phyloP scores from a whole-genome alignment of 2,888 invertebrate species.

The Branchellion lobata region DNA sequence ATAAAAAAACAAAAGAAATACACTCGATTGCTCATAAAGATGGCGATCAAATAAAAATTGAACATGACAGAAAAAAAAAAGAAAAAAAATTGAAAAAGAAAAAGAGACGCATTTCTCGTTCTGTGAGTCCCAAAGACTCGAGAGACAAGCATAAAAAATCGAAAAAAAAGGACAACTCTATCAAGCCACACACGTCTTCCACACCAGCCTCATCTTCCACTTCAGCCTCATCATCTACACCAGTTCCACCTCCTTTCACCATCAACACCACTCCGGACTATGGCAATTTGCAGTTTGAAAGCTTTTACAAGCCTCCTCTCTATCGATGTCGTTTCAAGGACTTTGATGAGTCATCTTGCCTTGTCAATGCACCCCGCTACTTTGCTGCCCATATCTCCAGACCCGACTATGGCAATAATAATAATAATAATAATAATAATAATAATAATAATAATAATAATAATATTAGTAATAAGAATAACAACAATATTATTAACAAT shows the following conservation, averaged over 20 bases:
- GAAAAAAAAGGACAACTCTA: not conserved
- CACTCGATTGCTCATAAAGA: too few species aligned
- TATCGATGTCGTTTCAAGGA: slow-evolving; percentile 6
- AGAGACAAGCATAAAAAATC: not conserved
- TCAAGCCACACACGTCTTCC: too few species aligned
- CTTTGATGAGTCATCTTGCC: not conserved
- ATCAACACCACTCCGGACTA: not conserved
- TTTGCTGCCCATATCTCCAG: not conserved
- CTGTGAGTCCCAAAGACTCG: not conserved
- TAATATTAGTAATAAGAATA: too few species aligned
- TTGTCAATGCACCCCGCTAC: not conserved
- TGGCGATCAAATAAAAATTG: too few species aligned
- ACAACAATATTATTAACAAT: too few species aligned
- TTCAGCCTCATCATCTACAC: not conserved
- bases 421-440: not conserved
- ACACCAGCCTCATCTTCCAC: too few species aligned
- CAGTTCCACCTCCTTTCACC: not conserved
- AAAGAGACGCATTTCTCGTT: too few species aligned
- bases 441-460: not conserved
- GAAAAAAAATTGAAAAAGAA: not conserved
- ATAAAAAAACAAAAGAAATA: too few species aligned
- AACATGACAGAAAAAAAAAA: not conserved
- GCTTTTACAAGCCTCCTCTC: not conserved
- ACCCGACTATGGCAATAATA: not conserved
- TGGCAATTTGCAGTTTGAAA: not conserved